Conservation (phyloP, 2,888 invertebrate genomes). For the Petrolisthes cinctipes region DNA sequence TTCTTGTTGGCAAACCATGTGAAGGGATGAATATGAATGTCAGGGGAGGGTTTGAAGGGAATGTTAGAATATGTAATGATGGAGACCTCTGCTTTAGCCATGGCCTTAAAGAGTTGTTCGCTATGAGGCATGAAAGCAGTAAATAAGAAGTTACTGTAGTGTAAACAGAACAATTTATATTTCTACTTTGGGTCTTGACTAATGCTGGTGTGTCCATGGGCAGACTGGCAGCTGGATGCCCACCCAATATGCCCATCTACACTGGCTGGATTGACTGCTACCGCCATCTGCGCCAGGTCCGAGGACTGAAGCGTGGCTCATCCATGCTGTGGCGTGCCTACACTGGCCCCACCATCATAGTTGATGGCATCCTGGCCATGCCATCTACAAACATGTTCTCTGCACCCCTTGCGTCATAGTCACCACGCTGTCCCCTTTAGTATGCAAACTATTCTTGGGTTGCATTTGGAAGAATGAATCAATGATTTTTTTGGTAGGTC, state of each 20-base stretch:
- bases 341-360: slow-evolving; percentile 71
- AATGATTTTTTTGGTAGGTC: too few relatives aligned
- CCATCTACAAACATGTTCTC: slow-evolving; percentile 43
- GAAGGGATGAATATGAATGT: too few relatives aligned
- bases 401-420: slow-evolving; percentile 11
- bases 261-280: slow-evolving; percentile 86
- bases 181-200: not conserved
- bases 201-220: slow-evolving; percentile 18
- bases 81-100: not conserved
- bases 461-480: too few relatives aligned
- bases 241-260: slow-evolving; percentile 88
- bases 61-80: too few relatives aligned
- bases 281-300: slow-evolving; percentile 80
- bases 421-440: not conserved
- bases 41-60: too few relatives aligned
- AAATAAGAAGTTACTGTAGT: too few relatives aligned
- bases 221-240: slow-evolving; percentile 84
- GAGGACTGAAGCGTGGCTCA: slow-evolving; percentile 88
- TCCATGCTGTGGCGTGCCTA: slow-evolving; percentile 84
- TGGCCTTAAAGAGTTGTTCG: not conserved
- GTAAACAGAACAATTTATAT: not conserved
- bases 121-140: too few relatives aligned
- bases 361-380: slow-evolving; percentile 38
- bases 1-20: too few relatives aligned
- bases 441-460: not conserved